A percentile compares a stretch with the other conserved stretches of the same genome.
phyloP scores from a whole-genome alignment of 1,140 invertebrate species.

The Euglossa dilemma region DNA sequence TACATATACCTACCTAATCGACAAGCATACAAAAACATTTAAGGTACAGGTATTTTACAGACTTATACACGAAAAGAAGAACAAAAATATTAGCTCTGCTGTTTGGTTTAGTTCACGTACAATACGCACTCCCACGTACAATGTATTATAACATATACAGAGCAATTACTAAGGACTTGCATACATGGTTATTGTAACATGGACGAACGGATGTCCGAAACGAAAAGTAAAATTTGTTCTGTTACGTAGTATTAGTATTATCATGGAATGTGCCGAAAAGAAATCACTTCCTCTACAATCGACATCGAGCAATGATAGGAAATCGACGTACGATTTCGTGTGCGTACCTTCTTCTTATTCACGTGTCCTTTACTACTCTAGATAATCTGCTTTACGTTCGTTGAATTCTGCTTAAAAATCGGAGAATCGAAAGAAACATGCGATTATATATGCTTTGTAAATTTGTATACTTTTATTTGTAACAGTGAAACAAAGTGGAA shows the following conservation, averaged over 20 bases:
- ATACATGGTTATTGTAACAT: neutral
- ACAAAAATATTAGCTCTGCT: conserved; percentile 41
- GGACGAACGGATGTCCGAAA: conserved; percentile 22
- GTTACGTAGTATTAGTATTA: conserved; percentile 35
- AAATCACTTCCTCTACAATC: conserved; percentile 44
- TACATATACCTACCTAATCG: conserved; percentile 34
- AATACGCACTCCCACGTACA: neutral
- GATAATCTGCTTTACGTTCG: conserved; percentile 14
- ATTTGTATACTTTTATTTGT: conserved; percentile 19
- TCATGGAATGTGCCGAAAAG: conserved; percentile 68
- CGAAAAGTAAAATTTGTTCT: conserved; percentile 12
- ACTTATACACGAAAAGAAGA: conserved; percentile 17
- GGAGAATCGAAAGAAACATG: conserved; percentile 39
- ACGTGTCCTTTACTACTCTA: conserved; percentile 6
- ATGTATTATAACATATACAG: conserved; percentile 10
- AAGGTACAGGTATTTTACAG: conserved; percentile 47
- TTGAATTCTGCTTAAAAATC: conserved; percentile 29
- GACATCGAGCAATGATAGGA: conserved; percentile 45
- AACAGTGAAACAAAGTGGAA: conserved; percentile 25
- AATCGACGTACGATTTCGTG: conserved; percentile 38
- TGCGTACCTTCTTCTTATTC: conserved; percentile 45
- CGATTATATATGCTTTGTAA: conserved; percentile 12
- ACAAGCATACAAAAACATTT: conserved; percentile 46
- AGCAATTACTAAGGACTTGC: conserved; percentile 35
- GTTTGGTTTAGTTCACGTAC: conserved; percentile 52